Evolutionary conservation across 2,113 vertebrate genomes (phyloP).

Genomic region (Bufo bufo): DNA sequence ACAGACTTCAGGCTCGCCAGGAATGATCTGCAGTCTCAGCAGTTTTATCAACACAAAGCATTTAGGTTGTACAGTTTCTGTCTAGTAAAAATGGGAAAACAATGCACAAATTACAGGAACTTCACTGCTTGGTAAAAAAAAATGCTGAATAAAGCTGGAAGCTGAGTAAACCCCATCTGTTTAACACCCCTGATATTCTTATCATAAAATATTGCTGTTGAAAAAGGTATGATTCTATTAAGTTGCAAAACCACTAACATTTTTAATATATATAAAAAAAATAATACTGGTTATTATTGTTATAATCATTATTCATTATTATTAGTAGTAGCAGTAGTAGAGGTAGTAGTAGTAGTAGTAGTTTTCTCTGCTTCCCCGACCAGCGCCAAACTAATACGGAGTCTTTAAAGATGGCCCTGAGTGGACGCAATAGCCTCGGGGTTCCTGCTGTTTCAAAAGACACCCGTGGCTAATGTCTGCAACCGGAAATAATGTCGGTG

Average conservation of each 20-base stretch:
- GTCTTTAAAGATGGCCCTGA: too few species aligned
- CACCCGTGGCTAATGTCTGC: too few species aligned
- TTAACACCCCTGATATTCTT: slow-evolving; percentile 51
- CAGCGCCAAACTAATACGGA: too few species aligned
- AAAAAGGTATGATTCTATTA: not conserved
- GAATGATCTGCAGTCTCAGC: slow-evolving; percentile 74
- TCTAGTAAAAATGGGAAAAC: slow-evolving; percentile 73
- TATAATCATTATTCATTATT: too few species aligned
- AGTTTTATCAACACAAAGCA: slow-evolving; percentile 62
- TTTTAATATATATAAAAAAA: not conserved
- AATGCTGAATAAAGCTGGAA: slow-evolving; percentile 69
- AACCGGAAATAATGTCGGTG: too few species aligned
- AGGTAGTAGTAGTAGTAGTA: too few species aligned
- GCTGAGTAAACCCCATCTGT: slow-evolving; percentile 70
- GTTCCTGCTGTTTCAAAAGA: too few species aligned
- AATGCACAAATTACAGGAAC: slow-evolving; percentile 67
- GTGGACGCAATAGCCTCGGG: too few species aligned
- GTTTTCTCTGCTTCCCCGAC: too few species aligned
- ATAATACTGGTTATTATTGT: not conserved
- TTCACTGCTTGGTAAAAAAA: slow-evolving; percentile 67
- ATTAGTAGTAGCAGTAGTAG: too few species aligned
- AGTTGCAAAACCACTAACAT: not conserved
- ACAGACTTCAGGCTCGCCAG: slow-evolving; percentile 67
- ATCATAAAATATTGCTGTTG: not conserved
- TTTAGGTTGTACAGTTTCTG: slow-evolving; percentile 66